Percentiles rank a stretch among this genome's conserved stretches.
Evolutionary conservation across 2,113 vertebrate genomes (phyloP).

Genomic region (Lampris megalopsis): DNA sequence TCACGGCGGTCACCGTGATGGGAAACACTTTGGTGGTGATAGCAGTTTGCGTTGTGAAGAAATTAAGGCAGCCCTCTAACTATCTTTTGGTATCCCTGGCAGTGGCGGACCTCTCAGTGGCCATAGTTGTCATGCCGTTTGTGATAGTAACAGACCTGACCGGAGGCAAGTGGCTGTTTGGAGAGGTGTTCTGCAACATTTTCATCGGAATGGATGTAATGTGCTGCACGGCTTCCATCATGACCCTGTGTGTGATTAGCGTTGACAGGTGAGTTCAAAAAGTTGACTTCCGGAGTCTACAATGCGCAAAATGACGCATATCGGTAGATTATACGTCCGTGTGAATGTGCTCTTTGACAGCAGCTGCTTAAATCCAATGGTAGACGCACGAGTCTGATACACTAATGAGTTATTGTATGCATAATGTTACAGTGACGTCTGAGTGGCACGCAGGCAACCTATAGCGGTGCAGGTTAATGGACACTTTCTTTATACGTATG

Average conservation of each 20-base stretch:
- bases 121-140: slow-evolving; percentile 85
- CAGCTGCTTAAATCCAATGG: not conserved
- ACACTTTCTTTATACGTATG: too few species aligned
- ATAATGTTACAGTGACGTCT: not conserved
- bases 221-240: slow-evolving; percentile 87
- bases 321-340: not conserved
- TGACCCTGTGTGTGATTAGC: slow-evolving; percentile 87
- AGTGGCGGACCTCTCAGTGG: slow-evolving; percentile 85
- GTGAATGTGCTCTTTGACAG: not conserved
- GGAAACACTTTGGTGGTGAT: slow-evolving; percentile 86
- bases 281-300: slow-evolving; percentile 14
- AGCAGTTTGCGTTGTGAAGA: slow-evolving; percentile 85
- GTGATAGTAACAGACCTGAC: slow-evolving; percentile 86
- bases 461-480: too few species aligned
- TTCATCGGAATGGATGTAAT: slow-evolving; percentile 88
- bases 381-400: slow-evolving; percentile 1
- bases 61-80: slow-evolving; percentile 86
- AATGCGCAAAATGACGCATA: slow-evolving; percentile 37
- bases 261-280: slow-evolving; percentile 82
- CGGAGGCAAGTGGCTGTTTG: slow-evolving; percentile 86
- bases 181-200: slow-evolving; percentile 85
- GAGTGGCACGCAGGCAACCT: too few species aligned
- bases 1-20: slow-evolving; percentile 85
- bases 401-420: not conserved
- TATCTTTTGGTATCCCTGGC: slow-evolving; percentile 85